A percentile compares a stretch with the other conserved stretches of the same genome.
Evolutionary conservation across 2,888 invertebrate genomes (phyloP).

Genomic region (Antitype chi): DNA sequence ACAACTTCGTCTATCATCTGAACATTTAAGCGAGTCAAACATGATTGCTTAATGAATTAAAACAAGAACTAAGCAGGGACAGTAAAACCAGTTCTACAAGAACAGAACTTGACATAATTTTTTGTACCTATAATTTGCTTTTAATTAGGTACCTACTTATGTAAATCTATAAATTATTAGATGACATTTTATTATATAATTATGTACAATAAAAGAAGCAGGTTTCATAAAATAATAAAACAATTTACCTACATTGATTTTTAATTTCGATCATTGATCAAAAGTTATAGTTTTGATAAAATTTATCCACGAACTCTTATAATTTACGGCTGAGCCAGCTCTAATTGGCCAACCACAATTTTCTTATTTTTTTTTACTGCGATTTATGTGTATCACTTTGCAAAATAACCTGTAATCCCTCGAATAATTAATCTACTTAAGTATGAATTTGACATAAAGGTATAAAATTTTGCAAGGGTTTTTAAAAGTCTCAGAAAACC

Average conservation of each 20-base stretch:
- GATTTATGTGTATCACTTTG: too few species aligned
- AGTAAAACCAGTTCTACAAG: conserved; percentile 11
- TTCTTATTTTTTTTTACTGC: too few species aligned
- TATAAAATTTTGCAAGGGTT: background rate
- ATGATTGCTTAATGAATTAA: background rate
- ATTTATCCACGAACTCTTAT: background rate
- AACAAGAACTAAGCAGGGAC: background rate
- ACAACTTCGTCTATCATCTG: background rate
- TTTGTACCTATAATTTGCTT: background rate
- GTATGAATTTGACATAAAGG: background rate
- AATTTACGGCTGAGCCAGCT: background rate
- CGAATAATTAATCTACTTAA: background rate
- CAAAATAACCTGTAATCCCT: background rate
- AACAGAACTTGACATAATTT: conserved; percentile 1
- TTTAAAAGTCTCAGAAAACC: background rate
- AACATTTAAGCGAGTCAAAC: background rate
- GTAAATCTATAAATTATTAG: background rate
- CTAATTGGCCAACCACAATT: background rate
- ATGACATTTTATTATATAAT: background rate
- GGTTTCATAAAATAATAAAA: background rate
- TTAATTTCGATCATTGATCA: too few species aligned
- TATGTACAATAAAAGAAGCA: background rate
- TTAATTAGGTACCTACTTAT: background rate
- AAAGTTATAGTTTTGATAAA: background rate
- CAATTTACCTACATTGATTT: too few species aligned